A percentile compares a stretch with the other conserved stretches of the same genome.
These are phyloP conservation scores for Syngnathoides biaculeatus DNA, from an alignment of 2,113 vertebrate species.

Conservation along the genomic window DNA sequence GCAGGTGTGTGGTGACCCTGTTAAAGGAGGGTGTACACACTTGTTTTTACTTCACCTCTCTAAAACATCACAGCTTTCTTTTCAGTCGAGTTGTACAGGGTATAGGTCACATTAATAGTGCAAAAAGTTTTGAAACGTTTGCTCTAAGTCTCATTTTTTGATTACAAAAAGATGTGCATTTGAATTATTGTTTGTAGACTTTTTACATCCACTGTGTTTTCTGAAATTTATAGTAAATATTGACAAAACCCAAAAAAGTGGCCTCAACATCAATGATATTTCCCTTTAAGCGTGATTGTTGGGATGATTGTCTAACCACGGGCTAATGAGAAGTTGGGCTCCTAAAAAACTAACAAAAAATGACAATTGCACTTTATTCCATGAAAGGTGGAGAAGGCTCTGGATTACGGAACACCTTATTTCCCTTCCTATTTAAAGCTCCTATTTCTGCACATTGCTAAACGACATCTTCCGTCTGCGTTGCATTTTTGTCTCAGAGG, in stretches of 20 bases:
- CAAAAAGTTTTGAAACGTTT: too few species aligned
- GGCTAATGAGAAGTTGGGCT: background rate
- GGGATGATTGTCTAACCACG: conserved; percentile 8
- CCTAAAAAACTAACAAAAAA: background rate
- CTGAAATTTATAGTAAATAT: background rate
- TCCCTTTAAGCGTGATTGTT: conserved; percentile 22
- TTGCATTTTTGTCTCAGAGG: conserved; percentile 72
- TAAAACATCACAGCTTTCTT: too few species aligned
- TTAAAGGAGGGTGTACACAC: too few species aligned
- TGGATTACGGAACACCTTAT: background rate
- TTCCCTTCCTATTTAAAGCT: background rate
- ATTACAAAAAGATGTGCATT: too few species aligned
- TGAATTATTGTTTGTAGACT: too few species aligned
- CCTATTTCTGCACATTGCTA: background rate
- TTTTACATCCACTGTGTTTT: too few species aligned
- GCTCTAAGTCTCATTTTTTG: too few species aligned
- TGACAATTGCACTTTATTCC: background rate
- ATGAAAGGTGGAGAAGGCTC: background rate
- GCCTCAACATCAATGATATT: conserved; percentile 35
- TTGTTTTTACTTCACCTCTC: too few species aligned
- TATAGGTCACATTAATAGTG: too few species aligned
- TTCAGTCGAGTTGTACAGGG: too few species aligned
- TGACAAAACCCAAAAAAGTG: conserved; percentile 13
- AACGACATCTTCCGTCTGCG: background rate
- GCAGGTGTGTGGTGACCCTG: too few species aligned